Evolutionary conservation across 2,113 vertebrate species (phyloP).

Genomic region (Coptodon bakossiorum): DNA sequence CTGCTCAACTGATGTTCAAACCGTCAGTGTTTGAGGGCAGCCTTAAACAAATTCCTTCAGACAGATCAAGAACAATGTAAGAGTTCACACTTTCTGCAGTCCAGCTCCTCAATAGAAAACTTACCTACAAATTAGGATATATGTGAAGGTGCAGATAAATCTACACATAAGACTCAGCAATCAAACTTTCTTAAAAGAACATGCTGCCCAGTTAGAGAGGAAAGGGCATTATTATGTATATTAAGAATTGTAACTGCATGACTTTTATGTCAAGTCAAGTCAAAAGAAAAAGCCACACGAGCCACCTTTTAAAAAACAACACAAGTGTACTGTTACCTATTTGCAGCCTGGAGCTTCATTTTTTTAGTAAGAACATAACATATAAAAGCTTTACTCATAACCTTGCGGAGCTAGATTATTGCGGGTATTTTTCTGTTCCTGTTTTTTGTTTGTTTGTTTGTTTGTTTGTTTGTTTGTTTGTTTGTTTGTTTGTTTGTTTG

Average conservation of each 20-base stretch:
- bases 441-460: not conserved
- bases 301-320: accelerated
- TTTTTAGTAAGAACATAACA: not conserved
- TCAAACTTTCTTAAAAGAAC: not conserved
- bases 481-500: not conserved
- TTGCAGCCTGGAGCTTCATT: not conserved
- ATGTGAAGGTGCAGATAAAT: not conserved
- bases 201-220: not conserved
- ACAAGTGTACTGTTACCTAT: not conserved
- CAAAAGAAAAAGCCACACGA: not conserved
- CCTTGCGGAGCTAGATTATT: not conserved
- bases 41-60: accelerated
- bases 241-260: not conserved
- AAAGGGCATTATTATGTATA: not conserved
- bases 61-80: not conserved
- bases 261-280: not conserved
- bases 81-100: accelerated
- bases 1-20: accelerated
- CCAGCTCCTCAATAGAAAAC: not conserved
- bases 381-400: not conserved
- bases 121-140: accelerated
- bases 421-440: not conserved
- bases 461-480: not conserved
- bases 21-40: accelerated
- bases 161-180: not conserved